phyloP scores from a whole-genome alignment of 2,797 vertebrate species.

The Tinamus major region DNA sequence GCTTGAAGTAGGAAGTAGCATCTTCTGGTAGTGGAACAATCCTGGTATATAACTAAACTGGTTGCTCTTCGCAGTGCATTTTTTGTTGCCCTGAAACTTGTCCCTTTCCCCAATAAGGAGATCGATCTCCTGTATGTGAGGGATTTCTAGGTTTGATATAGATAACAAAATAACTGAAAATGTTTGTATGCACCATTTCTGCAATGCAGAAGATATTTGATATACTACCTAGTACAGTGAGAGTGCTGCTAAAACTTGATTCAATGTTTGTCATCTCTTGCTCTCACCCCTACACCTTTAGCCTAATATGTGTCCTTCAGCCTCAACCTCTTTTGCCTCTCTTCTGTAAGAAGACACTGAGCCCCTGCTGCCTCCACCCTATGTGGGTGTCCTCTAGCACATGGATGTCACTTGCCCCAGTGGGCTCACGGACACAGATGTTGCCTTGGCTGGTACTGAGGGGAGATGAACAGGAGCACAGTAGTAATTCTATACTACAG shows the following conservation, averaged over 20 bases:
- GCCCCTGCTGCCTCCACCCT: neutral
- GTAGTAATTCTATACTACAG: neutral
- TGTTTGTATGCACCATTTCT: neutral
- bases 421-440: neutral
- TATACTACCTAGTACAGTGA: neutral
- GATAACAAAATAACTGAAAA: neutral
- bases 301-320: neutral
- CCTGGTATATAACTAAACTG: neutral
- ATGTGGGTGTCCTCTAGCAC: accelerated
- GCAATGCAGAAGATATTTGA: neutral
- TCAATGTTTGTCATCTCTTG: neutral
- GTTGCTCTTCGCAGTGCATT: neutral
- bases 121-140: neutral
- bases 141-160: neutral
- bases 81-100: neutral
- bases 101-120: neutral
- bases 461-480: accelerated
- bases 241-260: neutral
- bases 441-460: neutral
- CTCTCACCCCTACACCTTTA: neutral
- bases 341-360: neutral
- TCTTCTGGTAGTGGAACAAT: neutral
- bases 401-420: neutral
- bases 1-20: neutral
- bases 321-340: neutral